phyloP scores from a whole-genome alignment of 2,888 invertebrate genomes.

The Drosophila leonis region DNA sequence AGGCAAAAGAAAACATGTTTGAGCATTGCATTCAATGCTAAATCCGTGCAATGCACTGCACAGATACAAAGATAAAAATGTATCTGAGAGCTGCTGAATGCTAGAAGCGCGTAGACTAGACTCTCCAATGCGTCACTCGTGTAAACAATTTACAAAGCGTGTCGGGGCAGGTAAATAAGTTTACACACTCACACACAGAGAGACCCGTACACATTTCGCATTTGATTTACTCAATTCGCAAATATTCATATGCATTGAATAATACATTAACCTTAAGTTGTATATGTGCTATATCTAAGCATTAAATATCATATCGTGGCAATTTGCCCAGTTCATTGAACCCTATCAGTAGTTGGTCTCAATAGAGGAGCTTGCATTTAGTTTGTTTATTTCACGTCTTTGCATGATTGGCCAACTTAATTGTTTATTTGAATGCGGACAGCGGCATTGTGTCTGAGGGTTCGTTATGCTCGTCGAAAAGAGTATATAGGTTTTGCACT shows the following conservation, averaged over 20 bases:
- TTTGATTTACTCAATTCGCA: slow-evolving; percentile 19
- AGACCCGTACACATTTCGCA: slow-evolving; percentile 16
- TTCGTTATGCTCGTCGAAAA: background rate
- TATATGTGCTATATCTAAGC: background rate
- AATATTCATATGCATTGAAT: slow-evolving; percentile 18
- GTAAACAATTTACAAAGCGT: slow-evolving; percentile 27
- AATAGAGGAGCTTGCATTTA: slow-evolving; percentile 14
- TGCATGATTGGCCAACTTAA: slow-evolving; percentile 28
- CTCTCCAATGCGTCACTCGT: slow-evolving; percentile 39
- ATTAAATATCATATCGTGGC: slow-evolving; percentile 1
- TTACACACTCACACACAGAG: background rate
- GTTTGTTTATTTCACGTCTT: slow-evolving; percentile 34
- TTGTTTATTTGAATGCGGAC: slow-evolving; percentile 33
- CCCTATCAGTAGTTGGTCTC: slow-evolving; percentile 11
- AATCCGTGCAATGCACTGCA: slow-evolving; percentile 66
- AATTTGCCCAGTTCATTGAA: slow-evolving; percentile 40
- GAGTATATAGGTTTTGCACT: background rate
- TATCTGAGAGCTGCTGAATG: slow-evolving; percentile 33
- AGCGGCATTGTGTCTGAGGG: slow-evolving; percentile 24
- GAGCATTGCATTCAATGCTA: slow-evolving; percentile 64
- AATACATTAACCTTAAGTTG: slow-evolving; percentile 56
- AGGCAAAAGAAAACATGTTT: slow-evolving; percentile 49
- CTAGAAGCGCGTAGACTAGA: slow-evolving; percentile 51
- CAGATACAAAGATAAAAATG: slow-evolving; percentile 50
- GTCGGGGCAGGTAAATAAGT: slow-evolving; percentile 30